phyloP scores from a whole-genome alignment of 2,888 invertebrate genomes.

The Pteria penguin region DNA sequence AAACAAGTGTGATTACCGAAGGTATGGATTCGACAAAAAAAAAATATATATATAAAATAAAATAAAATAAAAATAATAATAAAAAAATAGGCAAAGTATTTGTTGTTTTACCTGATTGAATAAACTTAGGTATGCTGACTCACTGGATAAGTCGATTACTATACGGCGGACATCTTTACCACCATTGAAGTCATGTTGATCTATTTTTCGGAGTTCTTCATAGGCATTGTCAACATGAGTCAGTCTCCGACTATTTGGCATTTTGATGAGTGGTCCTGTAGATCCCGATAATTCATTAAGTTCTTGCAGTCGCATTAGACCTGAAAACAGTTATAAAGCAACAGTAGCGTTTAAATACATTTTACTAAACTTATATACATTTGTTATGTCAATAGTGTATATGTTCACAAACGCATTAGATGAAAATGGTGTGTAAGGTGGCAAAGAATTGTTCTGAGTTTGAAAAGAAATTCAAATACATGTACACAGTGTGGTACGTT shows the following conservation, averaged over 20 bases:
- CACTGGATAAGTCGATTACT: slow-evolving; percentile 67
- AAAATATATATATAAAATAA: background rate
- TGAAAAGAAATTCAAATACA: too few relatives aligned
- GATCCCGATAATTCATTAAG: slow-evolving; percentile 2
- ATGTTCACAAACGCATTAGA: too few relatives aligned
- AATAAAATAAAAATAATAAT: background rate
- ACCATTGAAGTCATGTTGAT: slow-evolving; percentile 47
- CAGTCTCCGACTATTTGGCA: slow-evolving; percentile 43
- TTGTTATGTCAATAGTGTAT: too few relatives aligned
- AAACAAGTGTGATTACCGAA: too few relatives aligned
- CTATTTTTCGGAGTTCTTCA: slow-evolving; percentile 66
- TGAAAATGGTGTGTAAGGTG: too few relatives aligned
- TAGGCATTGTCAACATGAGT: slow-evolving; percentile 60
- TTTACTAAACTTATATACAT: too few relatives aligned
- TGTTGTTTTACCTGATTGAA: slow-evolving; percentile 62
- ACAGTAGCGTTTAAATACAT: too few relatives aligned
- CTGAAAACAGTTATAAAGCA: too few relatives aligned
- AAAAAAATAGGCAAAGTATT: background rate
- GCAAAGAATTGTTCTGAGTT: too few relatives aligned
- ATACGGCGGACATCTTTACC: slow-evolving; percentile 50
- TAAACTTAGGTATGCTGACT: slow-evolving; percentile 57
- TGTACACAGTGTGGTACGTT: too few relatives aligned
- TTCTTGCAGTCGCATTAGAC: slow-evolving; percentile 33
- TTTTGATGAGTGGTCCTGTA: background rate
- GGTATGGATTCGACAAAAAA: too few relatives aligned